Conservation (phyloP, 2,888 invertebrate genomes). For the Stramonita haemastoma region DNA sequence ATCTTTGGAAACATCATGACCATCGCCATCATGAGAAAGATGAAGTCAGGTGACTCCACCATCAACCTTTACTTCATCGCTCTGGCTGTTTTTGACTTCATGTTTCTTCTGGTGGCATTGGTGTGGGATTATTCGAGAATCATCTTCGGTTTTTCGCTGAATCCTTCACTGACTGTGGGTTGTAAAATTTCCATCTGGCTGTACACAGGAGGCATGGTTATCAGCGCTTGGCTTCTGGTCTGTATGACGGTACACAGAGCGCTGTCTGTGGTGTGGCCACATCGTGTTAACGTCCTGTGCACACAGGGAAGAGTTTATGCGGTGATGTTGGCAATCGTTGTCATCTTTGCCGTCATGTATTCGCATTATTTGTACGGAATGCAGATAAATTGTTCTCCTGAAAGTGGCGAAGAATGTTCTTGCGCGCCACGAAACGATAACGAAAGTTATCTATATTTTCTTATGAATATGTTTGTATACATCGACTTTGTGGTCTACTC, state of each 20-base stretch:
- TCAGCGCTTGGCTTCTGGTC: conserved; percentile 8
- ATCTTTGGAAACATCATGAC: conserved; percentile 23
- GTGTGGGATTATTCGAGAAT: background rate
- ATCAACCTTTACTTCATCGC: background rate
- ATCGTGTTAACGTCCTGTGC: conserved; percentile 21
- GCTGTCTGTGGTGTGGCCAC: conserved; percentile 26
- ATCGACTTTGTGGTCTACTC: background rate
- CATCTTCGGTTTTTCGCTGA: background rate
- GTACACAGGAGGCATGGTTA: background rate
- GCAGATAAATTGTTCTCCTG: background rate
- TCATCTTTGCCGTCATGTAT: background rate
- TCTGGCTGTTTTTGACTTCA: background rate
- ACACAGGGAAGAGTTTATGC: background rate
- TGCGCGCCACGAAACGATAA: too few species aligned
- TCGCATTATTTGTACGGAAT: background rate
- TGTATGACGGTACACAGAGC: conserved; percentile 5
- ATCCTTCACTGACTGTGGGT: too few species aligned
- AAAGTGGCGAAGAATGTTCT: background rate
- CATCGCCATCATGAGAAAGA: background rate
- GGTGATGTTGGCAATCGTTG: background rate
- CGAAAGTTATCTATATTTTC: too few species aligned
- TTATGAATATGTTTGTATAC: background rate
- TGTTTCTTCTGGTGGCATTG: background rate
- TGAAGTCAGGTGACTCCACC: background rate
- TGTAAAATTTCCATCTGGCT: conserved; percentile 1